These are phyloP conservation scores for Chymomyza costata DNA, from an alignment of 1,140 invertebrate genomes.

Conservation along the genomic window DNA sequence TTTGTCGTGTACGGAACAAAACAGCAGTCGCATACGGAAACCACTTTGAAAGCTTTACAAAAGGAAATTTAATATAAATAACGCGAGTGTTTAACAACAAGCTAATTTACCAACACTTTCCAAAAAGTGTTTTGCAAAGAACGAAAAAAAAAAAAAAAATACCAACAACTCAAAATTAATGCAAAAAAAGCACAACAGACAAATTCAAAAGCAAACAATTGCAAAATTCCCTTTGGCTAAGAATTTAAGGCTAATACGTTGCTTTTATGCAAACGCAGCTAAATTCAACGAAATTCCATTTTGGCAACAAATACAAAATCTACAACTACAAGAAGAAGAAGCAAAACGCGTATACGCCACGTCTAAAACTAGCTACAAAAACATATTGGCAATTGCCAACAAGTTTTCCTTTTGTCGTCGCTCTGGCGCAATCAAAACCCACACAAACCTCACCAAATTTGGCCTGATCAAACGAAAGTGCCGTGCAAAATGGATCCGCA, in stretches of 20 bases:
- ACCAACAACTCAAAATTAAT: conserved; percentile 1
- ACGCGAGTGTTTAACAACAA: too few species aligned
- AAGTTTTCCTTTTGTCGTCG: conserved; percentile 3
- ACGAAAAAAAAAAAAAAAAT: conserved; percentile 11
- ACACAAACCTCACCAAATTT: conserved; percentile 8
- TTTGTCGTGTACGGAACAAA: conserved; percentile 63
- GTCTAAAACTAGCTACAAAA: conserved; percentile 1
- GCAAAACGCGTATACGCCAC: conserved; percentile 2
- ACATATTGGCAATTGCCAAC: conserved; percentile 6
- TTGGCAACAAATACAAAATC: conserved; percentile 41
- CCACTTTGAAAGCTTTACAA: too few species aligned
- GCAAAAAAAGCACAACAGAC: conserved; percentile 37
- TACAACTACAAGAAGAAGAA: conserved; percentile 8
- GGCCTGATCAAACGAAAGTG: conserved; percentile 44
- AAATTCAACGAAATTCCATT: conserved; percentile 70
- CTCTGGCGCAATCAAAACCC: too few species aligned
- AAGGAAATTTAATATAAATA: too few species aligned
- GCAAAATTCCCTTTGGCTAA: conserved; percentile 75
- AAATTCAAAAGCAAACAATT: conserved; percentile 69
- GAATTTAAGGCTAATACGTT: conserved; percentile 51
- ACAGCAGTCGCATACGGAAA: too few species aligned
- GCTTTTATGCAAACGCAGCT: conserved; percentile 54
- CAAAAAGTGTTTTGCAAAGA: too few species aligned
- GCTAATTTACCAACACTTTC: too few species aligned
- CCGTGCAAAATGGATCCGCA: conserved; percentile 81